phyloP scores from a whole-genome alignment of 2,888 invertebrate species.

The Lissocephala sabroskyi region DNA sequence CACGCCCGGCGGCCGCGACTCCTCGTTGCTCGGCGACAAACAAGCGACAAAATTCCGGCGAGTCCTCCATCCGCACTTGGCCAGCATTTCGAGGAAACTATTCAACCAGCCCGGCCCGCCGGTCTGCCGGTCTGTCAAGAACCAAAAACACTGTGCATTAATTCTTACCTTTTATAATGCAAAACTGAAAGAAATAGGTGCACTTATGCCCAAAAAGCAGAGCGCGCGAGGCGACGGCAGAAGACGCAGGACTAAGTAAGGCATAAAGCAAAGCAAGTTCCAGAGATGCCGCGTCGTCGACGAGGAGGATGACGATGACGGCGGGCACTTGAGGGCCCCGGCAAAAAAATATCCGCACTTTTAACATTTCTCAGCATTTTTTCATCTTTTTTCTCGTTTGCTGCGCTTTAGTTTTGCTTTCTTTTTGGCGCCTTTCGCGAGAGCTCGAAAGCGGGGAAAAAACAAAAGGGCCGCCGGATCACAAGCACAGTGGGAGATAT shows the following conservation, averaged over 20 bases:
- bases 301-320: neutral
- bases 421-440: too few species aligned
- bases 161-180: slow-evolving; percentile 64
- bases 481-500: too few species aligned
- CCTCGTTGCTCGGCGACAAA: too few species aligned
- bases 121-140: too few species aligned
- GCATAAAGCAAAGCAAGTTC: slow-evolving; percentile 65
- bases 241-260: slow-evolving; percentile 6
- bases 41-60: too few species aligned
- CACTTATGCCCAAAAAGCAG: slow-evolving; percentile 42
- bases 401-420: too few species aligned
- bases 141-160: slow-evolving; percentile 50
- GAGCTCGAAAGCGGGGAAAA: slow-evolving; percentile 9
- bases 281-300: slow-evolving; percentile 46
- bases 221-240: slow-evolving; percentile 3
- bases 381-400: slow-evolving; percentile 9
- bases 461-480: slow-evolving; percentile 30
- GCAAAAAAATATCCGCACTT: neutral
- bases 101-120: neutral
- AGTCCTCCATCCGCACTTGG: too few species aligned
- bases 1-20: too few species aligned
- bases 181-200: slow-evolving; percentile 61
- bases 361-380: slow-evolving; percentile 19
- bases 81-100: too few species aligned
- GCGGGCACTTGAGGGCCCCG: too few species aligned